Percentiles rank a stretch among this genome's conserved stretches.
phyloP scores from a whole-genome alignment of 2,888 invertebrate genomes.

The Caenorhabditis uteleia region DNA sequence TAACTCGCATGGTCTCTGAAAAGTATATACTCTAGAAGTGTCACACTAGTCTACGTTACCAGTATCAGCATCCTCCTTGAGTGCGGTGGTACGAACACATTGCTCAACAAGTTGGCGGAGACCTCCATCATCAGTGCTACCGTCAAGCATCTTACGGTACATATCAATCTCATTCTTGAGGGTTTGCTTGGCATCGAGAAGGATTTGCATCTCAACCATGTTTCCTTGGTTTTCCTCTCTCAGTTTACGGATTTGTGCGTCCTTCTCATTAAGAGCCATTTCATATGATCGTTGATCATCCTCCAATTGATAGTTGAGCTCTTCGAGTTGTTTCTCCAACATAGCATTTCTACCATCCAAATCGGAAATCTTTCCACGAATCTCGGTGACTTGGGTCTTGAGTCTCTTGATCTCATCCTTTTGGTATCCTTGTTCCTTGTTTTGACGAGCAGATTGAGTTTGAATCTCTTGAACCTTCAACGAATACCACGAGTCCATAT shows the following conservation, averaged over 20 bases:
- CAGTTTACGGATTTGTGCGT: constrained; percentile 70
- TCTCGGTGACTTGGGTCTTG: constrained; percentile 71
- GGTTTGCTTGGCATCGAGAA: constrained; percentile 73
- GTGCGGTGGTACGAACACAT: constrained; percentile 67
- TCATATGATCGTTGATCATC: constrained; percentile 70
- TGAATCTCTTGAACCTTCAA: constrained; percentile 74
- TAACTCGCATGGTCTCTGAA: constrained; percentile 54
- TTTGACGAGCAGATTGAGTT: constrained; percentile 71
- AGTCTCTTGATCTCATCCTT: constrained; percentile 70
- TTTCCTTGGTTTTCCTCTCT: constrained; percentile 70
- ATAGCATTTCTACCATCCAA: constrained; percentile 72
- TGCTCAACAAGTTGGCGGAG: constrained; percentile 69
- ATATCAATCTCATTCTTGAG: constrained; percentile 74
- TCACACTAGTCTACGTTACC: constrained; percentile 24
- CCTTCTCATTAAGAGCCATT: constrained; percentile 70
- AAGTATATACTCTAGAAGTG: background rate
- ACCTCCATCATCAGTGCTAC: constrained; percentile 73
- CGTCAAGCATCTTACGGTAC: constrained; percentile 74
- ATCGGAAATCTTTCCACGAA: constrained; percentile 72
- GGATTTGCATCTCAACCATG: constrained; percentile 71
- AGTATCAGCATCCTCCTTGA: constrained; percentile 62
- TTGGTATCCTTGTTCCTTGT: constrained; percentile 72
- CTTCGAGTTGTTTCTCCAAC: constrained; percentile 72
- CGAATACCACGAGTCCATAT: constrained; percentile 73
- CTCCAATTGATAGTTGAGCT: constrained; percentile 72